Percentiles rank a stretch among this genome's conserved stretches.
Conservation (phyloP, 2,888 invertebrate genomes). For the Trissoscelio sp. region DNA sequence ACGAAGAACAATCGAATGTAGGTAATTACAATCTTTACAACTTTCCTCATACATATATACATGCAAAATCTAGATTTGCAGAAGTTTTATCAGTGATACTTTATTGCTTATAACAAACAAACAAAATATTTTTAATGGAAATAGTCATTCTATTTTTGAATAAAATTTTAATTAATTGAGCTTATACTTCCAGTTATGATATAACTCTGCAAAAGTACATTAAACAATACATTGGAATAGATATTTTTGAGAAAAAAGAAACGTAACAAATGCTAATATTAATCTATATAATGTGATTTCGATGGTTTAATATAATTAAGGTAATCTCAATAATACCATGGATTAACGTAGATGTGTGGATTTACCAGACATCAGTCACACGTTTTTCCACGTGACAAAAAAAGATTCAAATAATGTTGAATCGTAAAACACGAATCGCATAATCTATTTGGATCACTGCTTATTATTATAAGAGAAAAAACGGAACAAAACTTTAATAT, state of each 20-base stretch:
- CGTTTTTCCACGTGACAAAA: slow-evolving; percentile 47
- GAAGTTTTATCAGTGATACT: background rate
- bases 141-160: background rate
- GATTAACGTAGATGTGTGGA: slow-evolving; percentile 35
- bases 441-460: slow-evolving; percentile 6
- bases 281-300: slow-evolving; percentile 43
- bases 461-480: too few relatives aligned
- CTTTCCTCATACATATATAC: background rate
- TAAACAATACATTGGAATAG: too few relatives aligned
- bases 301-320: slow-evolving; percentile 46
- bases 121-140: background rate
- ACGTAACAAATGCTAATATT: slow-evolving; percentile 34
- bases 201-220: too few relatives aligned
- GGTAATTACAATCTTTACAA: slow-evolving; percentile 13
- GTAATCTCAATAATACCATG: slow-evolving; percentile 30
- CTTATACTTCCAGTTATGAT: too few relatives aligned
- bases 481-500: too few relatives aligned
- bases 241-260: background rate
- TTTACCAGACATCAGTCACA: slow-evolving; percentile 30
- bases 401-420: background rate
- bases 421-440: background rate
- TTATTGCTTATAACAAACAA: background rate
- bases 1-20: slow-evolving; percentile 1
- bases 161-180: background rate
- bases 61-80: background rate